Percentiles rank a stretch among this genome's conserved stretches.
Evolutionary conservation across 2,113 vertebrate genomes (phyloP).

Genomic region (Circaetus gallicus): DNA sequence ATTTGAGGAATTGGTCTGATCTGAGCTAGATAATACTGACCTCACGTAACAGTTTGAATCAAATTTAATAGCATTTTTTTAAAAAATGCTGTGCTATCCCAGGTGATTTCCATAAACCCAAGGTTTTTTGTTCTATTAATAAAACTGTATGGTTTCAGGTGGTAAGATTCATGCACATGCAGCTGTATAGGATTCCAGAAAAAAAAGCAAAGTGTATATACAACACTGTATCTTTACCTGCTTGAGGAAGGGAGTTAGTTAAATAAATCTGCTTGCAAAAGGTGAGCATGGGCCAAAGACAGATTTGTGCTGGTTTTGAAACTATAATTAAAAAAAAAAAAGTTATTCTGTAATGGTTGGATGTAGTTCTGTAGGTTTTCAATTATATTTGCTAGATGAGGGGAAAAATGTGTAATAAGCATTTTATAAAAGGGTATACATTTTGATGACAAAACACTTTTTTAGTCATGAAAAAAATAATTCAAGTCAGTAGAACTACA

Average conservation of each 20-base stretch:
- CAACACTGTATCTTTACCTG: not conserved
- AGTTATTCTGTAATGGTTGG: not conserved
- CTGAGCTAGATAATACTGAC: not conserved
- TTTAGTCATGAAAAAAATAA: not conserved
- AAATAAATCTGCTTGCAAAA: not conserved
- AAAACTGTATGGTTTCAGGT: not conserved
- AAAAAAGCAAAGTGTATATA: not conserved
- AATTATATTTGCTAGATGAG: not conserved
- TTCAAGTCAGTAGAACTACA: not conserved
- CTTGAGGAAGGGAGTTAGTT: not conserved
- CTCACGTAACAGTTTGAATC: not conserved
- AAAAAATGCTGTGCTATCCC: not conserved
- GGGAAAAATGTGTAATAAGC: not conserved
- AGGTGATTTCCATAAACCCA: not conserved
- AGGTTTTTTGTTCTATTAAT: not conserved
- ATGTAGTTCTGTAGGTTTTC: not conserved
- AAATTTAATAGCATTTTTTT: not conserved
- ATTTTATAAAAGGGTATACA: not conserved
- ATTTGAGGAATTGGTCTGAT: not conserved
- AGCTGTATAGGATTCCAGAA: not conserved
- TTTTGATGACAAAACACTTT: not conserved
- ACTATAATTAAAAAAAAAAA: not conserved
- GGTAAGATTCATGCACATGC: not conserved
- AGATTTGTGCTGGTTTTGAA: not conserved
- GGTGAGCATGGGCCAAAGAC: not conserved